Evolutionary conservation across 2,888 invertebrate species (phyloP).

Genomic region (Entomobrya proxima): DNA sequence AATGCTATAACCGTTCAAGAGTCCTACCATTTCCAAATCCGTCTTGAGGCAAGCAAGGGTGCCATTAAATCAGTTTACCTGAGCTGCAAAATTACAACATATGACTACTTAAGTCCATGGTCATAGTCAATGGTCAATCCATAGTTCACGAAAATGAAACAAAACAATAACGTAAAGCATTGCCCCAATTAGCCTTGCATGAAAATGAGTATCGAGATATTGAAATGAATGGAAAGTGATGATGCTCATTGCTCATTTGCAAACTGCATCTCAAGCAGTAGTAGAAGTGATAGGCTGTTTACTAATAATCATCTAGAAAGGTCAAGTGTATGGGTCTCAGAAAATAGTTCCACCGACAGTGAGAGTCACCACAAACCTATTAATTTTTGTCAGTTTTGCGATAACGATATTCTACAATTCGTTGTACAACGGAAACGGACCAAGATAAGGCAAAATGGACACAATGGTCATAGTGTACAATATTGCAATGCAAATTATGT

Average conservation of each 20-base stretch:
- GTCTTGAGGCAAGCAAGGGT: slow-evolving; percentile 24
- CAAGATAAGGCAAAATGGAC: not conserved
- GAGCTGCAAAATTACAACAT: slow-evolving; percentile 18
- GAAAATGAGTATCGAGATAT: slow-evolving; percentile 22
- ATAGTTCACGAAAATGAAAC: not conserved
- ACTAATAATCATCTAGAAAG: not conserved
- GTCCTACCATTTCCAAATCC: slow-evolving; percentile 32
- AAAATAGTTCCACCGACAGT: not conserved
- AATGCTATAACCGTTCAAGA: not conserved
- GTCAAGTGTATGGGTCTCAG: not conserved
- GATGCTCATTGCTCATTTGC: not conserved
- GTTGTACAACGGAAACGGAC: not conserved
- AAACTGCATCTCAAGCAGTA: slow-evolving; percentile 8
- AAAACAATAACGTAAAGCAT: slow-evolving; percentile 1
- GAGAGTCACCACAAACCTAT: not conserved
- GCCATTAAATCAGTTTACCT: slow-evolving; percentile 28
- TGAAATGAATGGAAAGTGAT: slow-evolving; percentile 21
- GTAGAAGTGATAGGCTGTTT: not conserved
- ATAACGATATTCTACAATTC: not conserved
- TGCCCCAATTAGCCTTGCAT: slow-evolving; percentile 51
- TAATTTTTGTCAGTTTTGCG: slow-evolving; percentile 1
- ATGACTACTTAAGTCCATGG: slow-evolving; percentile 31
- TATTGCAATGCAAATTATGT: not conserved
- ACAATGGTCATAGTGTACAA: not conserved
- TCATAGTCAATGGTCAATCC: slow-evolving; percentile 9